These are phyloP conservation scores for Python bivittatus DNA, from an alignment of 2,113 vertebrate species.

Conservation along the genomic window DNA sequence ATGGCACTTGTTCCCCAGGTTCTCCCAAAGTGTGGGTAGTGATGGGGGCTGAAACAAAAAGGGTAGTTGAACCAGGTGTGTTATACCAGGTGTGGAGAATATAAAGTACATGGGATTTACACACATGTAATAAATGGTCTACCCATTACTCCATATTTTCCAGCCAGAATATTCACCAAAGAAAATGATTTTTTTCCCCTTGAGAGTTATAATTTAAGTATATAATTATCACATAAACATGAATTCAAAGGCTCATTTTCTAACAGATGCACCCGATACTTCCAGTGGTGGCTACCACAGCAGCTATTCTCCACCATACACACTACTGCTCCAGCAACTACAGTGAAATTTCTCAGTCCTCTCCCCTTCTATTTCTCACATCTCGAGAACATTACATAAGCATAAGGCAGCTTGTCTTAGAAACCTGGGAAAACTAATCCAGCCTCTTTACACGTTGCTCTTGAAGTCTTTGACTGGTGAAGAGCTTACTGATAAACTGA, in stretches of 20 bases:
- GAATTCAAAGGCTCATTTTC: background rate
- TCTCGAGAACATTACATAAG: background rate
- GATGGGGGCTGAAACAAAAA: constrained; percentile 19
- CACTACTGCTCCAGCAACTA: background rate
- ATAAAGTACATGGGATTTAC: constrained; percentile 1
- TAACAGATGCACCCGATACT: no score
- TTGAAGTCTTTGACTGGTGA: background rate
- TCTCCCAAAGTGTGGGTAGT: background rate
- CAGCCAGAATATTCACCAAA: background rate
- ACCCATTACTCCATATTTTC: background rate
- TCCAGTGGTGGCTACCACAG: background rate
- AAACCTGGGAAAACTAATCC: background rate
- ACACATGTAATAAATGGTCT: background rate
- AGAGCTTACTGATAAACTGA: no score
- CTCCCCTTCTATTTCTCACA: background rate
- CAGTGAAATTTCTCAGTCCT: background rate
- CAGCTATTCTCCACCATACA: background rate
- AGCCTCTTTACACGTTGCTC: background rate
- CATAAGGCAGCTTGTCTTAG: no score
- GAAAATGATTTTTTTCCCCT: background rate
- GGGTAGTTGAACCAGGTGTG: background rate
- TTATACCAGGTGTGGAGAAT: constrained; percentile 36
- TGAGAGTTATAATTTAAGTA: background rate
- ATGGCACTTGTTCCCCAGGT: constrained; percentile 30
- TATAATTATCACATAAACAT: background rate